Percentiles rank a stretch among this genome's conserved stretches.
These are phyloP conservation scores for Oscheius sp. DNA, from an alignment of 2,888 invertebrate genomes.

Conservation along the genomic window DNA sequence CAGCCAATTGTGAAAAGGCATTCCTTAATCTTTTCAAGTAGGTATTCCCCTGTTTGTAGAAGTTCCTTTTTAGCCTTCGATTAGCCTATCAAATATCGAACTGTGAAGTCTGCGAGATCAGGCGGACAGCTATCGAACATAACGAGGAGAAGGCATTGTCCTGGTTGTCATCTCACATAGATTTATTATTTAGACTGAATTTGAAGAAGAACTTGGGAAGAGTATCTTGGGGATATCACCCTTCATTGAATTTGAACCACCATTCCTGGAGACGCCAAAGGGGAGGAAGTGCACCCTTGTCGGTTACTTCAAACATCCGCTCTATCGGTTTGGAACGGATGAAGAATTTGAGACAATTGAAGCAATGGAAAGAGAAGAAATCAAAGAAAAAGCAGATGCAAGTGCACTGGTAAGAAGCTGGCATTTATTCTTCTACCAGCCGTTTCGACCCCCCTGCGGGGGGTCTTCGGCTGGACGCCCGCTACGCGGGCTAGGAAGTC, in stretches of 20 bases:
- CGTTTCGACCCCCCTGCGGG: no score
- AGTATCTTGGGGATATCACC: conserved; percentile 85
- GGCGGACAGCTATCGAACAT: conserved; percentile 51
- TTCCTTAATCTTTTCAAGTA: conserved; percentile 78
- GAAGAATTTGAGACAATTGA: conserved; percentile 41
- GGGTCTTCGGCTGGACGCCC: no score
- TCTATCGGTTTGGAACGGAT: conserved; percentile 51
- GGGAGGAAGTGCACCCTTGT: conserved; percentile 80
- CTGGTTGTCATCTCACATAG: neutral
- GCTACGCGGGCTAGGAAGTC: no score
- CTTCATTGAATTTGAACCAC: conserved; percentile 85
- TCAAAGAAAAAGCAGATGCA: conserved; percentile 32
- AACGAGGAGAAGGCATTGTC: conserved; percentile 43
- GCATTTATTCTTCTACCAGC: no score
- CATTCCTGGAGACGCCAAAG: conserved; percentile 83
- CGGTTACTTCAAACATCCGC: conserved; percentile 69
- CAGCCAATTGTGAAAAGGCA: conserved; percentile 90
- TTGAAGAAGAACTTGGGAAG: conserved; percentile 52
- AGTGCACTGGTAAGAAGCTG: conserved; percentile 28
- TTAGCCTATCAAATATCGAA: conserved; percentile 53
- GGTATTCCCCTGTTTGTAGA: neutral
- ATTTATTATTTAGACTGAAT: conserved; percentile 45
- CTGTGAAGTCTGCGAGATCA: conserved; percentile 55
- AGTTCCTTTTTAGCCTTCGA: conserved; percentile 22
- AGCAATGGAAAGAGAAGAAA: conserved; percentile 30